phyloP scores from a whole-genome alignment of 35 echinoderm and acorn worm species.

The Apostichopus japonicus region DNA sequence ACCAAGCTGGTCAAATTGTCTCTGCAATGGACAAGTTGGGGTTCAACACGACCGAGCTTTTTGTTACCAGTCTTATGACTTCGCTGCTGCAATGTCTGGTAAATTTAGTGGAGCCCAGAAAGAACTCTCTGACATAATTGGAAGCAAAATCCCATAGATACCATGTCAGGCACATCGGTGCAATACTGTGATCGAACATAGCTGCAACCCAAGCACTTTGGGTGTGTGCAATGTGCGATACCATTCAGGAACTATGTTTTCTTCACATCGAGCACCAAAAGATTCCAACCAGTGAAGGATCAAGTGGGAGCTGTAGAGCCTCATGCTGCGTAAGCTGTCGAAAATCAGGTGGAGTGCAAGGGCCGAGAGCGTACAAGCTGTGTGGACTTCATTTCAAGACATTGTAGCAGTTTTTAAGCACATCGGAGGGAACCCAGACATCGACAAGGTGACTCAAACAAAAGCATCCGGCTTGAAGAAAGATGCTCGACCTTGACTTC shows the following conservation, averaged over 20 bases:
- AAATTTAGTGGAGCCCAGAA: conserved; percentile 2
- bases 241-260: conserved; percentile 40
- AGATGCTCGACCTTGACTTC: conserved; percentile 38
- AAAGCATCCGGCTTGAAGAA: conserved; percentile 43
- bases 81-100: conserved; percentile 24
- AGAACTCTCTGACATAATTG: background rate
- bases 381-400: conserved; percentile 19
- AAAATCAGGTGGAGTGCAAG: conserved; percentile 18
- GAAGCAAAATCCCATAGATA: background rate
- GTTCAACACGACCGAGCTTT: background rate
- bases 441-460: conserved; percentile 33
- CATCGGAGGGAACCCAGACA: conserved; percentile 15
- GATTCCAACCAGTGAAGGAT: conserved; percentile 27
- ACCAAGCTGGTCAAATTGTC: conserved; percentile 4
- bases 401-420: conserved; percentile 30
- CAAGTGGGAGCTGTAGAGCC: background rate
- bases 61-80: conserved; percentile 37
- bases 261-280: conserved; percentile 38
- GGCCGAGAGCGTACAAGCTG: conserved; percentile 8
- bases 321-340: conserved; percentile 25
- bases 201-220: background rate
- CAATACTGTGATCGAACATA: too few species aligned
- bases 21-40: background rate
- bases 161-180: too few species aligned
- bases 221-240: conserved; percentile 4